Evolutionary conservation across 2,888 invertebrate species (phyloP).

Genomic region (Allophyes oxyacanthae): DNA sequence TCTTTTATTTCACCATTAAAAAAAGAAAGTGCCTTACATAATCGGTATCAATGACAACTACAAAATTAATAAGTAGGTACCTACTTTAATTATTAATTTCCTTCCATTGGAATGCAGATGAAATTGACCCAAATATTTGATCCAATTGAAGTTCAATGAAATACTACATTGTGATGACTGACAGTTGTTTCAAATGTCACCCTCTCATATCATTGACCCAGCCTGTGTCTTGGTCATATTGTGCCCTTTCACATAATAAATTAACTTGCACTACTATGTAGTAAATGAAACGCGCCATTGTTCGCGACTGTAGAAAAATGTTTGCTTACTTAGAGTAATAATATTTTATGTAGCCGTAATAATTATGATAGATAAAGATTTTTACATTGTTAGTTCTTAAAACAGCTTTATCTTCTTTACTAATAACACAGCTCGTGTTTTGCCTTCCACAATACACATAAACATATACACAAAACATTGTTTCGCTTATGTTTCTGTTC

Average conservation of each 20-base stretch:
- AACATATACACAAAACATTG: too few species aligned
- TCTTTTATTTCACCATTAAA: too few species aligned
- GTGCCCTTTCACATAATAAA: slow-evolving; percentile 57
- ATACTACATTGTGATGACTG: slow-evolving; percentile 25
- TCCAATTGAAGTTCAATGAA: slow-evolving; percentile 42
- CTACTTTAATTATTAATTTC: neutral
- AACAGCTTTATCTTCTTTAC: neutral
- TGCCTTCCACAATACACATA: too few species aligned
- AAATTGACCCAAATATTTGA: slow-evolving; percentile 37
- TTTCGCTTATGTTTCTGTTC: too few species aligned
- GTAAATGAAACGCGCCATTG: slow-evolving; percentile 62
- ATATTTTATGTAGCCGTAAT: slow-evolving; percentile 45
- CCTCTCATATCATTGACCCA: slow-evolving; percentile 45
- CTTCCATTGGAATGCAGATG: slow-evolving; percentile 19
- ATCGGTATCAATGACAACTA: too few species aligned
- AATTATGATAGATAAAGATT: slow-evolving; percentile 24
- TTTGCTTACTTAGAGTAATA: slow-evolving; percentile 27
- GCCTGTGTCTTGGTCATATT: slow-evolving; percentile 36
- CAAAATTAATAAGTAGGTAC: too few species aligned
- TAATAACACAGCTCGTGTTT: too few species aligned
- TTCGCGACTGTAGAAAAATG: slow-evolving; percentile 59
- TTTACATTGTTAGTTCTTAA: slow-evolving; percentile 37
- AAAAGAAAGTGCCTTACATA: too few species aligned
- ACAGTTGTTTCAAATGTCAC: slow-evolving; percentile 45
- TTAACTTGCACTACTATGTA: slow-evolving; percentile 64